Conservation (phyloP, 2,113 vertebrate genomes). For the Gobius niger region DNA sequence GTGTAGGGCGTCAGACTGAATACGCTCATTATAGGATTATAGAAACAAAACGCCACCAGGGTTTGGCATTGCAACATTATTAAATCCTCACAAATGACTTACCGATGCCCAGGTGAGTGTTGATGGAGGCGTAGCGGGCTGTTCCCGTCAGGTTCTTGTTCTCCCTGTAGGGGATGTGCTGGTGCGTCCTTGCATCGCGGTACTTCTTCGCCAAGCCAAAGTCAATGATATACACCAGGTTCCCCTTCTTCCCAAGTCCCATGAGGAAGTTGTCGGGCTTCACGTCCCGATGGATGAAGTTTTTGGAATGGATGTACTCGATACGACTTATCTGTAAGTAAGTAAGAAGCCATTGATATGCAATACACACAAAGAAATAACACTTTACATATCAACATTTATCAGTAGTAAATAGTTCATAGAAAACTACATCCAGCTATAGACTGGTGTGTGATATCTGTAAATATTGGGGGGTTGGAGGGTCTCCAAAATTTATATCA, state of each 20-base stretch:
- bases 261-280: constrained; percentile 98
- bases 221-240: constrained; percentile 98
- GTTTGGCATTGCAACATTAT: no score
- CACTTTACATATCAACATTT: no score
- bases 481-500: no score
- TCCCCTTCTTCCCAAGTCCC: constrained; percentile 97
- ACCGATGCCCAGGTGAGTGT: constrained; percentile 97
- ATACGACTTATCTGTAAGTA: constrained; percentile 89
- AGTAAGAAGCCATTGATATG: neutral
- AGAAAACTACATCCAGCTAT: no score
- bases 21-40: no score
- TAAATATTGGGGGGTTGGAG: no score
- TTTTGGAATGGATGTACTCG: constrained; percentile 98
- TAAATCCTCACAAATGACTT: constrained; percentile 40
- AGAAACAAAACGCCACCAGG: no score
- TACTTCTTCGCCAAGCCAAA: constrained; percentile 98
- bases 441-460: no score
- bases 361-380: no score
- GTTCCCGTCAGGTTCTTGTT: constrained; percentile 98
- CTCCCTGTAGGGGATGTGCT: constrained; percentile 98
- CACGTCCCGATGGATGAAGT: constrained; percentile 96
- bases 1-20: no score
- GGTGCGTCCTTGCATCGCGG: constrained; percentile 93
- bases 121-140: constrained; percentile 95
- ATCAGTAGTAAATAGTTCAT: no score